Evolutionary conservation across 2,113 vertebrate genomes (phyloP), one percentile per base, ranked within the genome.

Genomic region (Pelecanus crispus): DNA sequence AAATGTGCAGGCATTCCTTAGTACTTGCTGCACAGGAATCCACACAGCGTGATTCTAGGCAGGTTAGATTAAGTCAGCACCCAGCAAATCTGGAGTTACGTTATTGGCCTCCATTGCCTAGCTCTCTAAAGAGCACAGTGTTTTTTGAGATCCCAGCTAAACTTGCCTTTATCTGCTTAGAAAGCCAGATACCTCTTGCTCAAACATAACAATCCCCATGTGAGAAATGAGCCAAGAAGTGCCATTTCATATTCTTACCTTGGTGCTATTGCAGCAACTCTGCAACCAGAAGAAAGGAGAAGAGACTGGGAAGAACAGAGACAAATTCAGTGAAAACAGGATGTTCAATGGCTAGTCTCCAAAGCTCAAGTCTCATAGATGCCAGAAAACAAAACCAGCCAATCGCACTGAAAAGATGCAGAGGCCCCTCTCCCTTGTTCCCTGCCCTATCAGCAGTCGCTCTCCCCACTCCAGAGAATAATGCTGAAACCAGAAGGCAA

Each of bases 371-470:
- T 29, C 81, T 72, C 66, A 18, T 1, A 66, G 87, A 72, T 73
- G 93, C 74, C 90, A 95, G 66, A 79, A 96, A 92, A 97, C 66
- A 96, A 94, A 86, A 79, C 22, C 67, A 96, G 91, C 59, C 89
- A 95, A 85, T 92, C 94, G 63, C 90, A 92, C 53, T 77, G 78
- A 38, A 68, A 83, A 77, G 61, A 77, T 14, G 63, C n/a, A 20
- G 61, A 62, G 71, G 66, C 49, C 58, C 58, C 65, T 31, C 63
- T 58, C 56, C 63, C 28, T 83, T 40, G 8, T 47, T 12, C 63
- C 38, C 50, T 82, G 59, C 53, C 73, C 67, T 88, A 74, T 73
- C 62, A 86, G 90, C 80, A 83, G 72, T 66, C 6, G 4, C 74
- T 77, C 58, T 77, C 24, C 79, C 47, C 42, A 16, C 55, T 93